Conservation (phyloP, 2,888 invertebrate genomes). For the Hirtodrosophila trivittata region DNA sequence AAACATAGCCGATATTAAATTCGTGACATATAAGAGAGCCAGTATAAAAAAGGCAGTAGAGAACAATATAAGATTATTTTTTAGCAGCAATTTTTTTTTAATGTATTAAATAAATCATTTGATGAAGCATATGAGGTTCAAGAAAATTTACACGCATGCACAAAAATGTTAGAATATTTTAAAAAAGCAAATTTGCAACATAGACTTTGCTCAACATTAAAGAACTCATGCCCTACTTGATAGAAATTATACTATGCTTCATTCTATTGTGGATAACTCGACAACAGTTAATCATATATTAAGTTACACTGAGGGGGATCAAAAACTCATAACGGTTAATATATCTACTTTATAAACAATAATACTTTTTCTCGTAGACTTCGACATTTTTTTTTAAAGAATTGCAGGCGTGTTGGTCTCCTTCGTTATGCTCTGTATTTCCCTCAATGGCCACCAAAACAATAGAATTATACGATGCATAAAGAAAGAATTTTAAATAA, state of each 20-base stretch:
- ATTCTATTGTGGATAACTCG: slow-evolving; percentile 22
- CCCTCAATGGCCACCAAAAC: too few relatives aligned
- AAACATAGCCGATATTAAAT: slow-evolving; percentile 7
- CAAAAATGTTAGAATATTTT: slow-evolving; percentile 22
- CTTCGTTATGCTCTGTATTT: too few relatives aligned
- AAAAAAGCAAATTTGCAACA: slow-evolving; percentile 26
- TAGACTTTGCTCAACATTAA: slow-evolving; percentile 6
- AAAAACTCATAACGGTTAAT: slow-evolving; percentile 1
- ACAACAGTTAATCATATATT: slow-evolving; percentile 4
- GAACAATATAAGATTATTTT: slow-evolving; percentile 3
- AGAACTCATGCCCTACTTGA: slow-evolving; percentile 7
- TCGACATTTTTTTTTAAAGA: slow-evolving; percentile 15
- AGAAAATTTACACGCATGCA: not conserved
- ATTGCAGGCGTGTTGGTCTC: not conserved
- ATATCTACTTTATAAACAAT: slow-evolving; percentile 1
- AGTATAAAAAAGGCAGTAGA: slow-evolving; percentile 10
- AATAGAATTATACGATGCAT: not conserved
- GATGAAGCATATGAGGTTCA: not conserved
- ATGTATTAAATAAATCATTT: slow-evolving; percentile 6
- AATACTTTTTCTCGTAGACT: not conserved
- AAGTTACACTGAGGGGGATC: not conserved
- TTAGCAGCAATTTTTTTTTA: slow-evolving; percentile 13
- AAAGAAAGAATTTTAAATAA: slow-evolving; percentile 20
- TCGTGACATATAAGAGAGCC: slow-evolving; percentile 6
- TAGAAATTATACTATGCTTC: slow-evolving; percentile 21